phyloP scores from a whole-genome alignment of 2,113 vertebrate species.

The Crotalus tigris region DNA sequence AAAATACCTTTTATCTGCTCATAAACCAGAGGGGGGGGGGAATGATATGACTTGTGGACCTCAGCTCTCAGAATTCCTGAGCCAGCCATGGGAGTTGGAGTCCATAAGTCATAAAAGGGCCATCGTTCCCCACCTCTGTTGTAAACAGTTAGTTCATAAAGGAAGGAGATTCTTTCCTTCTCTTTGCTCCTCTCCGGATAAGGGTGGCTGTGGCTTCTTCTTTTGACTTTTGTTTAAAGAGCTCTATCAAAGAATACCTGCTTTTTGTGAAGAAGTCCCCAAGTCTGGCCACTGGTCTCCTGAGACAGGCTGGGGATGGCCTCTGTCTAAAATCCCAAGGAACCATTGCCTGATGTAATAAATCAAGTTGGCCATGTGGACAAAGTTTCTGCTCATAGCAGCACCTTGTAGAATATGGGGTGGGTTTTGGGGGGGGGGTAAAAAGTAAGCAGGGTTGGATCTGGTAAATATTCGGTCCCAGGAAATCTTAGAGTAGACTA shows the following conservation, averaged over 20 bases:
- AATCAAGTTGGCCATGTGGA: not conserved
- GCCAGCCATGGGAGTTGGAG: not conserved
- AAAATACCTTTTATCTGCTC: constrained; percentile 12
- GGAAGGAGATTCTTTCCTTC: not conserved
- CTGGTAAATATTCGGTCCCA: not conserved
- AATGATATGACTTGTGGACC: not conserved
- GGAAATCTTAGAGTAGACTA: not conserved
- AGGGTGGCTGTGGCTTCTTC: not conserved
- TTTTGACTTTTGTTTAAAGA: not conserved
- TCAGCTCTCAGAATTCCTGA: not conserved
- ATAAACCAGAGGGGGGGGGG: not conserved
- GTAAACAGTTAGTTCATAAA: not conserved
- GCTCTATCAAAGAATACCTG: not conserved
- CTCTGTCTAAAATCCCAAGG: not conserved
- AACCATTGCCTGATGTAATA: not conserved
- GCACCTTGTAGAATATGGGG: not conserved
- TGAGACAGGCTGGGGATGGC: not conserved
- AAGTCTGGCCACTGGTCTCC: not conserved
- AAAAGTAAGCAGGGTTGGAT: not conserved
- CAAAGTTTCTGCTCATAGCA: not conserved
- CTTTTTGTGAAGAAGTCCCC: not conserved
- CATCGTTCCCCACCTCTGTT: not conserved
- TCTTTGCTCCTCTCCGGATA: not conserved
- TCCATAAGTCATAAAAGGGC: not conserved
- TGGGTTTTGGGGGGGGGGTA: not conserved